These are phyloP conservation scores for Zaprionus vittiger DNA, from an alignment of 1,140 invertebrate species.

Conservation along the genomic window DNA sequence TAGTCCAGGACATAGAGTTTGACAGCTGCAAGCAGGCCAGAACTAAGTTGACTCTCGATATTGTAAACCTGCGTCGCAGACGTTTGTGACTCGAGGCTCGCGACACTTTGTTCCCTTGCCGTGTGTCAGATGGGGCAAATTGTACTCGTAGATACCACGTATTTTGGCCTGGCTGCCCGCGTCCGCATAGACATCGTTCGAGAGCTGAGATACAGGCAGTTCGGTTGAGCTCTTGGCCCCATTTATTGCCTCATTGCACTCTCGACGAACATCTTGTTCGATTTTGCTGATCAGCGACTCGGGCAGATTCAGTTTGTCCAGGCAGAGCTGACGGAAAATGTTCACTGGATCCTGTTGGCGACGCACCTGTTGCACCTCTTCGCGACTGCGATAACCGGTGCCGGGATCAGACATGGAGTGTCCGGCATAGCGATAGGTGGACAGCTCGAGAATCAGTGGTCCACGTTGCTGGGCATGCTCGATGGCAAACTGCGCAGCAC, in stretches of 20 bases:
- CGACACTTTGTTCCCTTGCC: neutral
- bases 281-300: conserved; percentile 86
- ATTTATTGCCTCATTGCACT: conserved; percentile 90
- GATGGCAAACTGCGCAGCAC: conserved; percentile 91
- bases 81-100: neutral
- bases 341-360: conserved; percentile 95
- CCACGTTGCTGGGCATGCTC: conserved; percentile 91
- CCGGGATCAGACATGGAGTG: conserved; percentile 93
- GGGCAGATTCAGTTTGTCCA: conserved; percentile 85
- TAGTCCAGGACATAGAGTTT: no score
- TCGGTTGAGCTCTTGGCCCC: conserved; percentile 90
- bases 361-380: conserved; percentile 95
- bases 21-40: no score
- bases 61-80: no score
- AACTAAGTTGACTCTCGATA: no score
- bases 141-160: conserved; percentile 38
- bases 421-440: conserved; percentile 90
- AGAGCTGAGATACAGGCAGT: conserved; percentile 91
- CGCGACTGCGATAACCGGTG: conserved; percentile 91
- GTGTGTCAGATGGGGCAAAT: conserved; percentile 37
- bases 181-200: conserved; percentile 92
- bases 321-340: conserved; percentile 89
- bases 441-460: conserved; percentile 94
- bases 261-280: conserved; percentile 87
- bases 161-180: conserved; percentile 49